These are phyloP conservation scores for Mellivora capensis DNA, from an alignment of 2,113 vertebrate genomes.

Conservation along the genomic window DNA sequence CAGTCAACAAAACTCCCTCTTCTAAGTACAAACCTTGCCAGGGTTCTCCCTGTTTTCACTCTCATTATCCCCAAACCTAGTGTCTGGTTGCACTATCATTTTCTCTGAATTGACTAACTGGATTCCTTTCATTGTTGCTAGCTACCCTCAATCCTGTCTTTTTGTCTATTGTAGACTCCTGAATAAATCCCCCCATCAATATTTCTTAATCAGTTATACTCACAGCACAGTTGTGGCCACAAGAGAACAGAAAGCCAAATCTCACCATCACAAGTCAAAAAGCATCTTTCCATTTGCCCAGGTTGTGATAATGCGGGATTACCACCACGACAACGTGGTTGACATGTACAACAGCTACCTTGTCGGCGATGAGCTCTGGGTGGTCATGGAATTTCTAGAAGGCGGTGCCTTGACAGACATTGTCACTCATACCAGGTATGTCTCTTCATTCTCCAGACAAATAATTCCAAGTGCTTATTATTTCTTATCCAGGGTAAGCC, in stretches of 20 bases:
- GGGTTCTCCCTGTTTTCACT: neutral
- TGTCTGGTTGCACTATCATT: neutral
- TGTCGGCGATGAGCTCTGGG: slow-evolving; percentile 97
- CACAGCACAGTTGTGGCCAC: neutral
- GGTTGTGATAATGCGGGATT: slow-evolving; percentile 99
- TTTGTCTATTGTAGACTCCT: neutral
- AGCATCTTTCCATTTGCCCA: slow-evolving; percentile 72
- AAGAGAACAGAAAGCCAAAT: neutral
- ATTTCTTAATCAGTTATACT: neutral
- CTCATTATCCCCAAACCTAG: neutral
- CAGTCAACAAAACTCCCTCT: neutral
- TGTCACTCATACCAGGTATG: slow-evolving; percentile 97
- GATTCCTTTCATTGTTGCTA: neutral
- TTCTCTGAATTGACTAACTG: neutral
- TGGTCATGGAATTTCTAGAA: slow-evolving; percentile 99
- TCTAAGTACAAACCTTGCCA: neutral
- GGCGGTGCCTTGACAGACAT: slow-evolving; percentile 98
- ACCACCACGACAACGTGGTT: slow-evolving; percentile 98
- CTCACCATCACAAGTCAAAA: neutral
- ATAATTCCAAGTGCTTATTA: neutral
- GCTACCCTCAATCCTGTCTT: neutral
- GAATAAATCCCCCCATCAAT: neutral
- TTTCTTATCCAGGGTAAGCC: neutral
- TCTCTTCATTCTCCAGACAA: neutral
- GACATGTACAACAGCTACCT: slow-evolving; percentile 99